phyloP scores from a whole-genome alignment of 2,113 vertebrate species.

The Hipposideros armiger region DNA sequence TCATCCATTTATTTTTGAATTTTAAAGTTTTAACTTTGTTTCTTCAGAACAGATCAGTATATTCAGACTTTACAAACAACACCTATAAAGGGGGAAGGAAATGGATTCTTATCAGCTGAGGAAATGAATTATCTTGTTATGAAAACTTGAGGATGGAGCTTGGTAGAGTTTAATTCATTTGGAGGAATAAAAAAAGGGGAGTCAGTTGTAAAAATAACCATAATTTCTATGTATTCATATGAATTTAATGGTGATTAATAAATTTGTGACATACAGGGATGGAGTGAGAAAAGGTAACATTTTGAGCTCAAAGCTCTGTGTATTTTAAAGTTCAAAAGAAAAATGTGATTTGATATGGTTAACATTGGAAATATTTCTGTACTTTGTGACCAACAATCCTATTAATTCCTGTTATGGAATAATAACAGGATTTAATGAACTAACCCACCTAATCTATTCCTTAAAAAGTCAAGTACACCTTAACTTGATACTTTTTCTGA shows the following conservation, averaged over 20 bases:
- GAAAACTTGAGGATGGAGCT: neutral
- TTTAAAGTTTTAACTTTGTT: constrained; percentile 57
- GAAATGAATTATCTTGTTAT: neutral
- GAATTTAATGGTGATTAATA: neutral
- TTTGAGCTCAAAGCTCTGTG: neutral
- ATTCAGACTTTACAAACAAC: constrained; percentile 3
- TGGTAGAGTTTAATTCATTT: neutral
- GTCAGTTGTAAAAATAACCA: constrained; percentile 39
- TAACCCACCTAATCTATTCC: neutral
- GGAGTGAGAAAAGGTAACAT: constrained; percentile 26
- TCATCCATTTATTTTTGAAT: constrained; percentile 21
- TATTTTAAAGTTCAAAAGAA: constrained; percentile 45
- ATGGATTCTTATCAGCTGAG: neutral
- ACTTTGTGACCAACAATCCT: neutral
- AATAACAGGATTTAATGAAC: constrained; percentile 3
- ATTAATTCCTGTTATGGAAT: constrained; percentile 21
- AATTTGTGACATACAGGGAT: constrained; percentile 34
- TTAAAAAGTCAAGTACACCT: constrained; percentile 9
- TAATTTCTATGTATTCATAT: constrained; percentile 30
- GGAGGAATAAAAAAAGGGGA: neutral
- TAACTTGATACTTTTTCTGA: constrained; percentile 28
- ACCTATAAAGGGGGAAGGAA: neutral
- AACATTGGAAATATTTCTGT: constrained; percentile 39
- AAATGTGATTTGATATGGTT: constrained; percentile 30
- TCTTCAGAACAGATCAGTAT: neutral